Conservation (phyloP, 2,888 invertebrate genomes). For the Volucella bombylans region DNA sequence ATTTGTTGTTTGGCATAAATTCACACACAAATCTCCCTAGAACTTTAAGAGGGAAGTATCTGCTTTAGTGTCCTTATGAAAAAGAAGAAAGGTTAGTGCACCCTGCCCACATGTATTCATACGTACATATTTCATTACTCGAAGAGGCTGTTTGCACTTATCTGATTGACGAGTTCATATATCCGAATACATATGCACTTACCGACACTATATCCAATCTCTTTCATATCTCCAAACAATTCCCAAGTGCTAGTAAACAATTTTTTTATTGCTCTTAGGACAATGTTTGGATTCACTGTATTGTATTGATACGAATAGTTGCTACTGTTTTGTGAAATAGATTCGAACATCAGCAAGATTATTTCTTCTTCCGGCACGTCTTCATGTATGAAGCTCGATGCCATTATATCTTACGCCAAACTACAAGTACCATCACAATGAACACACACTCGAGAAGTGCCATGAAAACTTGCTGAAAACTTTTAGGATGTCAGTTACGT, state of each 20-base stretch:
- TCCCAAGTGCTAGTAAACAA: conserved; percentile 25
- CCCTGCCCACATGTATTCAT: too few relatives aligned
- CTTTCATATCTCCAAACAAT: conserved; percentile 23
- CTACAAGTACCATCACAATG: conserved; percentile 25
- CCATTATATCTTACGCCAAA: neutral
- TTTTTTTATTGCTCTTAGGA: conserved; percentile 43
- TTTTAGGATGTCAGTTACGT: conserved; percentile 57
- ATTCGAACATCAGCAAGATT: conserved; percentile 53
- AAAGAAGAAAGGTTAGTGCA: too few relatives aligned
- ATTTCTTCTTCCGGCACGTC: conserved; percentile 39
- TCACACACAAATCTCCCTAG: too few relatives aligned
- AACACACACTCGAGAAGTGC: conserved; percentile 21
- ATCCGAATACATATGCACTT: neutral
- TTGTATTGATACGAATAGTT: conserved; percentile 14
- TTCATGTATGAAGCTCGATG: neutral
- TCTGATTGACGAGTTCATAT: too few relatives aligned
- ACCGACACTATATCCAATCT: neutral
- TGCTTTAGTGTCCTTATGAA: too few relatives aligned
- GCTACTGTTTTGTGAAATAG: conserved; percentile 15
- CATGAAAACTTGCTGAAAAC: conserved; percentile 56
- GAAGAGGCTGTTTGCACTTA: too few relatives aligned
- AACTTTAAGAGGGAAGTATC: too few relatives aligned
- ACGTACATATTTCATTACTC: too few relatives aligned
- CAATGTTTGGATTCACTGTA: conserved; percentile 40
- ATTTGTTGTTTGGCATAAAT: too few relatives aligned